Percentiles rank a stretch among this genome's conserved stretches.
Evolutionary conservation across 1,140 invertebrate genomes (phyloP).

Genomic region (Drosophila sp.): DNA sequence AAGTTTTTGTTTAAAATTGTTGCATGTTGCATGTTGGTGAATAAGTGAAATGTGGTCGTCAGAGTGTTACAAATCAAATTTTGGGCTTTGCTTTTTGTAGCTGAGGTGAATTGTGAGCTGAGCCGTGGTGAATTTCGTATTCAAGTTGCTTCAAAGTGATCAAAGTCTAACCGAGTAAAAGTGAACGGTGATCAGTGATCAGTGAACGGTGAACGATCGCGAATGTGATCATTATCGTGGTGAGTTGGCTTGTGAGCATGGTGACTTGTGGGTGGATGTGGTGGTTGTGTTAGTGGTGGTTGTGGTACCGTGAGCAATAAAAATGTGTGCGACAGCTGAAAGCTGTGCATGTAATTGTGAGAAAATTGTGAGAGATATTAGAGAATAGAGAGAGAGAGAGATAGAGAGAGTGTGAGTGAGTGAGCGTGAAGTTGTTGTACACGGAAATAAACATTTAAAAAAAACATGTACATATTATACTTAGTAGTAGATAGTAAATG

Average conservation of each 20-base stretch:
- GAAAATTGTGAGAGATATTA: constrained; percentile 41
- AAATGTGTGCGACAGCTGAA: constrained; percentile 54
- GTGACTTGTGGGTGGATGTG: constrained; percentile 33
- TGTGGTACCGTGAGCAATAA: constrained; percentile 56
- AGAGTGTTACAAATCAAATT: constrained; percentile 42
- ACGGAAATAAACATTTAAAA: constrained; percentile 22
- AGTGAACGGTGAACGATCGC: constrained; percentile 47
- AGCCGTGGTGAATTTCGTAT: constrained; percentile 66
- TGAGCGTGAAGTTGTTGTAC: constrained; percentile 20
- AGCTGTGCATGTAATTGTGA: constrained; percentile 52
- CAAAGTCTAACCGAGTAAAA: constrained; percentile 50
- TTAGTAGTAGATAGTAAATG: constrained; percentile 40
- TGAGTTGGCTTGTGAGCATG: constrained; percentile 45
- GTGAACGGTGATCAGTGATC: constrained; percentile 47
- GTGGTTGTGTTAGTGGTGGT: constrained; percentile 36
- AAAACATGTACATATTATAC: constrained; percentile 40
- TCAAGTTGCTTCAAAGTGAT: constrained; percentile 58
- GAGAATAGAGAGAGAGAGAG: constrained; percentile 32
- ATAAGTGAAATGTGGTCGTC: constrained; percentile 46
- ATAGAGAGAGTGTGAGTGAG: constrained; percentile 32
- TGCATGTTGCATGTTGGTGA: constrained; percentile 28
- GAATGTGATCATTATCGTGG: constrained; percentile 48
- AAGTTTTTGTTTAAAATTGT: constrained; percentile 11
- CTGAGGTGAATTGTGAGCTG: constrained; percentile 70
- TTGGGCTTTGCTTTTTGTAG: constrained; percentile 34